Conservation (phyloP, 2,797 vertebrate genomes). For the Octomys mimax region DNA sequence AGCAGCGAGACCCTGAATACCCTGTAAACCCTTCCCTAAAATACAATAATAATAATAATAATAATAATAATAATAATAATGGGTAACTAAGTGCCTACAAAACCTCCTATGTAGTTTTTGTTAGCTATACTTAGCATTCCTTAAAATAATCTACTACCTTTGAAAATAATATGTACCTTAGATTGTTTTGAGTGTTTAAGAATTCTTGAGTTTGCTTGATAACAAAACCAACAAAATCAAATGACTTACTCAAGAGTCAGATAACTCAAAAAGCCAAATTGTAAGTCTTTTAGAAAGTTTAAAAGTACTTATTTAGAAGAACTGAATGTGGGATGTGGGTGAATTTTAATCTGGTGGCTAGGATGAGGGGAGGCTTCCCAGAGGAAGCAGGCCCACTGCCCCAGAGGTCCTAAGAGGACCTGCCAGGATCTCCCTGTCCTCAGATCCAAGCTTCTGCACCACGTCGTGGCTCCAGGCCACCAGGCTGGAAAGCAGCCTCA, state of each 20-base stretch:
- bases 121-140: background rate
- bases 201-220: slow-evolving; percentile 44
- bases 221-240: slow-evolving; percentile 41
- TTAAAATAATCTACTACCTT: background rate
- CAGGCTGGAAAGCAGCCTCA: background rate
- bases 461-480: too few species aligned
- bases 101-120: slow-evolving; percentile 13
- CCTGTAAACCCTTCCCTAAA: too few species aligned
- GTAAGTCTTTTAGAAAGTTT: background rate
- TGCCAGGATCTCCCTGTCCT: background rate
- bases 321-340: background rate
- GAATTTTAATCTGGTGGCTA: background rate
- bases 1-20: too few species aligned
- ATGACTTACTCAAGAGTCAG: slow-evolving; percentile 9
- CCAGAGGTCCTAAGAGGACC: background rate
- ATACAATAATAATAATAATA: too few species aligned
- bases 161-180: slow-evolving; percentile 20
- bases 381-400: background rate
- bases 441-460: background rate
- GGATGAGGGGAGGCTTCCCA: background rate
- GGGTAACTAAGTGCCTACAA: background rate
- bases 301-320: background rate
- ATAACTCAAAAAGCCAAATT: slow-evolving; percentile 40
- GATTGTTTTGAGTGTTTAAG: background rate
- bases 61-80: background rate